phyloP scores from a whole-genome alignment of 2,888 invertebrate species.

The Leistus spinibarbis region DNA sequence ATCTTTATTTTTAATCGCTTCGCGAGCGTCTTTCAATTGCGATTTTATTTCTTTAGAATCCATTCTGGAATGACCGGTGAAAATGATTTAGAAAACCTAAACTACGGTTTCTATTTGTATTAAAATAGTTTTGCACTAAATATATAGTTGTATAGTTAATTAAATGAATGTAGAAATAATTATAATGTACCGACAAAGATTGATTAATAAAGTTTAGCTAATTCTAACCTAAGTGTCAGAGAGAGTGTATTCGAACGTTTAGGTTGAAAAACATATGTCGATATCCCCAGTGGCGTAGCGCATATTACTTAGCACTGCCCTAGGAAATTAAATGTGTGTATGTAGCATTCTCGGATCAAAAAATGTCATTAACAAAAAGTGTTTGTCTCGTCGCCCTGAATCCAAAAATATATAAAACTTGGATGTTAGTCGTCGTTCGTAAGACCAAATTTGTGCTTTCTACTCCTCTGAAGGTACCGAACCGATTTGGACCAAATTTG shows the following conservation, averaged over 20 bases:
- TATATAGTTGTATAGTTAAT: neutral
- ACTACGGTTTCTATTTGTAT: conserved; percentile 54
- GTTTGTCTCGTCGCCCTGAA: too few species aligned
- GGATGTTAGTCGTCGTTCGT: too few species aligned
- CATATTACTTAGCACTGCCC: neutral
- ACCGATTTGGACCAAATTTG: too few species aligned
- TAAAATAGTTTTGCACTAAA: neutral
- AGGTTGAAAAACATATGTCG: neutral
- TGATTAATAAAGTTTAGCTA: neutral
- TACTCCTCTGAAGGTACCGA: too few species aligned
- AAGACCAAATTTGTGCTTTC: too few species aligned
- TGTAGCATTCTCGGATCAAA: too few species aligned
- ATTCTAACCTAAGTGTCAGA: neutral
- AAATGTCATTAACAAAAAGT: too few species aligned
- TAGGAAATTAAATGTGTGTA: too few species aligned
- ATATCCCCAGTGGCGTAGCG: neutral
- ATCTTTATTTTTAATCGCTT: conserved; percentile 79
- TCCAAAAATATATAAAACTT: too few species aligned
- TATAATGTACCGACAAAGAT: neutral
- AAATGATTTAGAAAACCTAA: conserved; percentile 41
- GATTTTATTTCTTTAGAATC: conserved; percentile 69
- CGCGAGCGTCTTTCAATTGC: conserved; percentile 79
- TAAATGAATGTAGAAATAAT: neutral
- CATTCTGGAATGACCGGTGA: too few species aligned
- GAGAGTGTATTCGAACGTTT: neutral